Evolutionary conservation across 92 coral and sea anemone genomes (phyloP).

Genomic region (Phymanthus crucifer): DNA sequence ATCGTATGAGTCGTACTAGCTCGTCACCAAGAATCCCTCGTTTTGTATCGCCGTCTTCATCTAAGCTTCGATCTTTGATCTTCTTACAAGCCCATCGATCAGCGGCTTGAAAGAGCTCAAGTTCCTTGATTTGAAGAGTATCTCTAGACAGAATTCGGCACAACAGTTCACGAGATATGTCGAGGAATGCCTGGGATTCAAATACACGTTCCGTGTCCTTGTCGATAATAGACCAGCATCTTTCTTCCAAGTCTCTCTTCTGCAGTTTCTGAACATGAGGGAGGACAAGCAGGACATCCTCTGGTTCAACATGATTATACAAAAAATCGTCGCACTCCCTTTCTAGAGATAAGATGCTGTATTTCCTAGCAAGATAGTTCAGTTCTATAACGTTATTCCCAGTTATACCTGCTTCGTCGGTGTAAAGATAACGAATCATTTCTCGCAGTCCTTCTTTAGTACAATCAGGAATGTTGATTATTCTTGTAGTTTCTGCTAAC

Average conservation of each 20-base stretch:
- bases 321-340: neutral
- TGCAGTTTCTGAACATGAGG: conserved; percentile 3
- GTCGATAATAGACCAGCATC: neutral
- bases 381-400: conserved; percentile 17
- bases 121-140: conserved; percentile 1
- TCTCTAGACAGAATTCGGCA: conserved; percentile 13
- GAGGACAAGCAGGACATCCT: neutral
- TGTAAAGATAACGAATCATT: neutral
- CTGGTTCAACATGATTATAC: neutral
- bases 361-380: neutral
- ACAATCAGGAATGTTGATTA: neutral
- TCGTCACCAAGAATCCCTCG: conserved; percentile 13
- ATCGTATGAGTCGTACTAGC: conserved; percentile 3
- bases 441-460: neutral
- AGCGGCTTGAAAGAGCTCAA: conserved; percentile 4
- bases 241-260: neutral
- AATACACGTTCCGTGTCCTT: neutral
- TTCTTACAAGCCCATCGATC: conserved; percentile 24
- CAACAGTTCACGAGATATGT: conserved; percentile 8
- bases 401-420: conserved; percentile 10
- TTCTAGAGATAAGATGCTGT: neutral
- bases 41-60: neutral
- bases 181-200: conserved; percentile 15
- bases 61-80: neutral
- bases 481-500: neutral